Conservation (phyloP, 30 jellyfish, hydroid and myxozoan species). For the Rhopilema esculentum region DNA sequence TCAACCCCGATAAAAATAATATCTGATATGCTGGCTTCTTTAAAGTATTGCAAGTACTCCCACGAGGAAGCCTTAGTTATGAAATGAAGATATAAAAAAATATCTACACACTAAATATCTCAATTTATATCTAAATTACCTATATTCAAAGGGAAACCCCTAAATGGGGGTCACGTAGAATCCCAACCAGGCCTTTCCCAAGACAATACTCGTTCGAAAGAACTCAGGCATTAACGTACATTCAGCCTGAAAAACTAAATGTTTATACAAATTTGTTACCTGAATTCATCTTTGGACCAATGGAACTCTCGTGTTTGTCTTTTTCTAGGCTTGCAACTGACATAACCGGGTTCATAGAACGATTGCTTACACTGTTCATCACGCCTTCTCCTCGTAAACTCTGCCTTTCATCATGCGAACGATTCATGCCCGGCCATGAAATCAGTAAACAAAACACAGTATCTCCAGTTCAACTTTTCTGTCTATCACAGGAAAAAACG, state of each 20-base stretch:
- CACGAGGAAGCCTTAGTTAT: background rate
- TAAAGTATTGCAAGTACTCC: background rate
- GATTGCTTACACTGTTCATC: constrained; percentile 72
- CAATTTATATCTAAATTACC: too few relatives aligned
- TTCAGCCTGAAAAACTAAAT: background rate
- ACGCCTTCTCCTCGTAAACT: constrained; percentile 96
- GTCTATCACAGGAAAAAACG: background rate
- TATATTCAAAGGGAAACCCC: background rate
- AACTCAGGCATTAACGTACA: background rate
- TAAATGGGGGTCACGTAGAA: background rate
- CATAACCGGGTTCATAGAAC: constrained; percentile 72
- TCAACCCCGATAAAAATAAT: background rate
- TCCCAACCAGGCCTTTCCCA: background rate
- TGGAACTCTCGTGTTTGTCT: constrained; percentile 83
- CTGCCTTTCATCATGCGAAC: constrained; percentile 98
- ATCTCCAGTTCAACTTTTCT: background rate
- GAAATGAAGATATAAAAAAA: too few relatives aligned
- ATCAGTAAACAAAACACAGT: constrained; percentile 40
- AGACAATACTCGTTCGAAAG: background rate
- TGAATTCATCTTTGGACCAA: constrained; percentile 60
- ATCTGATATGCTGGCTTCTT: background rate
- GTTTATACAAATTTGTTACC: constrained; percentile 49
- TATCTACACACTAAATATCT: too few relatives aligned
- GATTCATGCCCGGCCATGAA: constrained; percentile 98
- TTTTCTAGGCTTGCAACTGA: constrained; percentile 82